These are phyloP conservation scores for Aethina tumida DNA, from an alignment of 1,140 invertebrate species.

Conservation along the genomic window DNA sequence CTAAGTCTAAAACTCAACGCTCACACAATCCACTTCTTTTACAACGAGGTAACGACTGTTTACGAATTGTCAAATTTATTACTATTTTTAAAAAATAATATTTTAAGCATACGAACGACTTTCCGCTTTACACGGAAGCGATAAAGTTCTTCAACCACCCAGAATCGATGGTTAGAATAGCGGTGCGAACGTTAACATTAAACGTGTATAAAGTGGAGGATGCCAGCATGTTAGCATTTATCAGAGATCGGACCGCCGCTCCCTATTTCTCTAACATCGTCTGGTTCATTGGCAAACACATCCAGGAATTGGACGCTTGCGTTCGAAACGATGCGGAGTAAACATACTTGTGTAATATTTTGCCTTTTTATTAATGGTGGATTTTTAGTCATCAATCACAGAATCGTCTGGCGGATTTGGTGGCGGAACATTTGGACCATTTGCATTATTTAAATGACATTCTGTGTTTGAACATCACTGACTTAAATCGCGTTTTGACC, in stretches of 20 bases:
- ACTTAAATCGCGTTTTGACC: conserved; percentile 90
- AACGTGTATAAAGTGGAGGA: conserved; percentile 96
- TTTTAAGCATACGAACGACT: conserved; percentile 94
- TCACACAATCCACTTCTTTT: conserved; percentile 99
- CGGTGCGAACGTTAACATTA: conserved; percentile 91
- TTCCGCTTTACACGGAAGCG: conserved; percentile 96
- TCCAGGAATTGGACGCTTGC: conserved; percentile 90
- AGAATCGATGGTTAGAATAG: conserved; percentile 98
- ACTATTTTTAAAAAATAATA: conserved; percentile 13
- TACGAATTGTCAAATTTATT: conserved; percentile 2
- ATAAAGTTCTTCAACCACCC: conserved; percentile 99
- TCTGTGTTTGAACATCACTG: conserved; percentile 80
- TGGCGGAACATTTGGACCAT: conserved; percentile 96
- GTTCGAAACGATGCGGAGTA: conserved; percentile 91
- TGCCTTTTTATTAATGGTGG: background rate
- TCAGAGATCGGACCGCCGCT: conserved; percentile 88
- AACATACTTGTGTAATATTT: conserved; percentile 35
- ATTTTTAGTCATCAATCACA: conserved; percentile 76
- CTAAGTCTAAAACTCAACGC: conserved; percentile 96
- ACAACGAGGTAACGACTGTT: conserved; percentile 80
- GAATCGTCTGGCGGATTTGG: conserved; percentile 84
- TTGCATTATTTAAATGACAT: conserved; percentile 98
- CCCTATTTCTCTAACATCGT: conserved; percentile 98
- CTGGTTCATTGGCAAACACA: conserved; percentile 99
- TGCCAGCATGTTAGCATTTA: conserved; percentile 90